These are phyloP conservation scores for Scalopus aquaticus DNA, from an alignment of 2,113 vertebrate species.

Conservation along the genomic window DNA sequence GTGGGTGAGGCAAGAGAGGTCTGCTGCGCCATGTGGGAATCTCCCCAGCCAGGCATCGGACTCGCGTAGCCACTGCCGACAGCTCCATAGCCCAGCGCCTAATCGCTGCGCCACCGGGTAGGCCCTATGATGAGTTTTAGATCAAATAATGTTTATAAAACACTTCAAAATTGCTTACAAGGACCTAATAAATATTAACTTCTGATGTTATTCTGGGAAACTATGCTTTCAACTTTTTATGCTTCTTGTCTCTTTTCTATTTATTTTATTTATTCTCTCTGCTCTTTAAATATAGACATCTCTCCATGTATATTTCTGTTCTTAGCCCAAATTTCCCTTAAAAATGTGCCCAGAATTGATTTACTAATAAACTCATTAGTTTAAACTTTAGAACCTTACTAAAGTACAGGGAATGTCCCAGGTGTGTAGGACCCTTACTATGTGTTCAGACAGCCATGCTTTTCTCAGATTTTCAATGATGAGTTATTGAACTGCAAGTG, in stretches of 20 bases:
- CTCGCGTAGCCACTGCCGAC: too few species aligned
- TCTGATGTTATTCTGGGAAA: background rate
- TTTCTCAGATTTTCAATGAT: background rate
- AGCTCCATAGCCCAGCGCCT: too few species aligned
- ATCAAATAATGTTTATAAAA: background rate
- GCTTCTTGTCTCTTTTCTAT: background rate
- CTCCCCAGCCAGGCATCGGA: too few species aligned
- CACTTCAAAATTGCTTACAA: background rate
- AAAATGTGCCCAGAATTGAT: too few species aligned
- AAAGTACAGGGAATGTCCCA: background rate
- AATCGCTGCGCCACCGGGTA: too few species aligned
- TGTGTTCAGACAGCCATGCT: rapidly evolving
- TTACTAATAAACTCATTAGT: background rate
- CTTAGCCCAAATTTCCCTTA: background rate
- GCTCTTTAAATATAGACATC: background rate
- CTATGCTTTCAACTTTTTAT: background rate
- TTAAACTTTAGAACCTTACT: too few species aligned
- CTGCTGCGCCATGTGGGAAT: too few species aligned
- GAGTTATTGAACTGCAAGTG: background rate
- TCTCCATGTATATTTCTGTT: background rate
- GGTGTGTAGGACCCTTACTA: too few species aligned
- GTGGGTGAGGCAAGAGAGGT: too few species aligned
- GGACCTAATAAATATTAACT: background rate
- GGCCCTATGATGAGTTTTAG: background rate
- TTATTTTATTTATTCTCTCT: background rate